phyloP scores from a whole-genome alignment of 2,797 vertebrate species.

The Macroramphosus scolopax region DNA sequence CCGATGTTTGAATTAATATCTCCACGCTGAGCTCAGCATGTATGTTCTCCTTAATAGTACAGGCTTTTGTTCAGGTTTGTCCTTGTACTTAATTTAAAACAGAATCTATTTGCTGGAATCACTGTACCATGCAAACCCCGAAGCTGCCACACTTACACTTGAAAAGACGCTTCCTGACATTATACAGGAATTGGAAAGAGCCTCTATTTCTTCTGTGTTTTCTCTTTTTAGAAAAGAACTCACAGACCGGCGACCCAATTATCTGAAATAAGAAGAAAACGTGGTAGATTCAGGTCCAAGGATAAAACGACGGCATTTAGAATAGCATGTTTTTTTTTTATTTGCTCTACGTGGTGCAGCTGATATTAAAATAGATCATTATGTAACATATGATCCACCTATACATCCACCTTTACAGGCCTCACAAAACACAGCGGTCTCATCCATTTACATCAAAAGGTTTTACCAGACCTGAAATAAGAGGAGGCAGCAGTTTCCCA shows the following conservation, averaged over 20 bases:
- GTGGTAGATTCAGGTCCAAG: too few relatives aligned
- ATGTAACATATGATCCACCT: slow-evolving; percentile 6
- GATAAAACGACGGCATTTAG: slow-evolving; percentile 18
- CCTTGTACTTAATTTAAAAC: slow-evolving; percentile 50
- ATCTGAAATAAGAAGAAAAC: too few relatives aligned
- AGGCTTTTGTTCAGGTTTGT: slow-evolving; percentile 31
- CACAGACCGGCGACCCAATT: slow-evolving; percentile 20
- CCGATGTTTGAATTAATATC: slow-evolving; percentile 25
- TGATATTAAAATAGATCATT: too few relatives aligned
- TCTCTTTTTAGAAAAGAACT: slow-evolving; percentile 37
- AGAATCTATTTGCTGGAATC: slow-evolving; percentile 53
- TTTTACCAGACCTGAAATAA: slow-evolving; percentile 45
- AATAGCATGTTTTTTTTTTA: slow-evolving; percentile 4
- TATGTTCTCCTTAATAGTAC: slow-evolving; percentile 25
- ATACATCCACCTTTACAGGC: slow-evolving; percentile 12
- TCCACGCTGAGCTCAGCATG: slow-evolving; percentile 14
- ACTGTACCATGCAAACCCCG: slow-evolving; percentile 48
- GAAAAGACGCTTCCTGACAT: slow-evolving; percentile 43
- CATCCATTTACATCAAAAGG: slow-evolving; percentile 28
- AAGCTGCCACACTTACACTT: slow-evolving; percentile 38
- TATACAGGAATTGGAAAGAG: slow-evolving; percentile 31
- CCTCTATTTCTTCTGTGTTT: slow-evolving; percentile 36
- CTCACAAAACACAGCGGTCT: slow-evolving; percentile 26
- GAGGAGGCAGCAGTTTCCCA: slow-evolving; percentile 59
- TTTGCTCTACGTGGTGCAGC: too few relatives aligned